Evolutionary conservation across 2,888 invertebrate species (phyloP), one percentile per base, ranked within the genome.

Genomic region (Ophonus ardosiacus): DNA sequence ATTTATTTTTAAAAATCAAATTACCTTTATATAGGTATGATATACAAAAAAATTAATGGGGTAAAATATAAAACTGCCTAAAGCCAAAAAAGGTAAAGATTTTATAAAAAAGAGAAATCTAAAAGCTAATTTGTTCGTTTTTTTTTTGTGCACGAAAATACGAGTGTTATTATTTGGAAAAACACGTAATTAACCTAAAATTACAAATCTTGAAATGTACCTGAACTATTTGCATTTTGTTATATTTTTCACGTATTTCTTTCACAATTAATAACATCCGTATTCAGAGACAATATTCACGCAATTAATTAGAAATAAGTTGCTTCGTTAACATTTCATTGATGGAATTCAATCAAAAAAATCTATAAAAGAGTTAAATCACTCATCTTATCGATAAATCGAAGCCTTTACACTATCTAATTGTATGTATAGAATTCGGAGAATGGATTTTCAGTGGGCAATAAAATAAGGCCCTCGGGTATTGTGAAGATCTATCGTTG

Each of bases 341-440:
- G 74, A 51, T 51, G 21, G 17, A 17, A 38, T 6, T 71, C 38
- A 40, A 74, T 43, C 18, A 21, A 8, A 40, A 13, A 17, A 38
- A 51, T 17, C 51, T 13, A 18, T 43, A 74, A 74, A 80, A 31
- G n/a, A 31, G 61, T 18, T 7, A 15, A 40, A 38, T 61, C 63
- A 61, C 21, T 61, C 21, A 63, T 18, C 57, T n/a, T n/a, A 18
- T 15, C 31, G 80, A 80, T 80, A 59, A 80, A 80, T 80, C 65
- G 61, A 40, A 40, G 43, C 43, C 81, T 61, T 78, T 40, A 43
- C 51, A 51, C 63, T 40, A 63, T 63, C 80, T 81, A 63, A 63
- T 63, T 81, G 63, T 63, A 81, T 81, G 38, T 81, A 40, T 81
- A 81, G 80, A 81, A 81, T 81, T 81, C 63, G 80, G 43, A 63